phyloP scores from a whole-genome alignment of 2,797 vertebrate species.

The Halcyon smyrnensis region DNA sequence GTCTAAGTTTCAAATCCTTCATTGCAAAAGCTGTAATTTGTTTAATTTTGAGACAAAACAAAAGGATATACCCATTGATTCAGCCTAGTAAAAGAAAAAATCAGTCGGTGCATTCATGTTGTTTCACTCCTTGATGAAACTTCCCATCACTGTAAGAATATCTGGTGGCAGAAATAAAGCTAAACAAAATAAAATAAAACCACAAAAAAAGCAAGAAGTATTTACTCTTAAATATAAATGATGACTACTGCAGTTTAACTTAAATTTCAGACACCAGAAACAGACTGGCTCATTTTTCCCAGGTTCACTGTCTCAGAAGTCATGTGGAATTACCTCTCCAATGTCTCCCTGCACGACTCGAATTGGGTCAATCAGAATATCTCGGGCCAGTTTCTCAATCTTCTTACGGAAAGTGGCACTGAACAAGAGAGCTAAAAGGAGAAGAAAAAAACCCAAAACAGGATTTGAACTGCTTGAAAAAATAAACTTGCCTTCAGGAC shows the following conservation, averaged over 20 bases:
- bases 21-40: neutral
- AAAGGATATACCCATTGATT: neutral
- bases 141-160: neutral
- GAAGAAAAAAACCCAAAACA: conserved; percentile 14
- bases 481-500: neutral
- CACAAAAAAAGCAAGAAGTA: neutral
- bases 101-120: neutral
- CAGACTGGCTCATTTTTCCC: neutral
- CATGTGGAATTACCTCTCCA: conserved; percentile 87
- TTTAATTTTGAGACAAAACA: neutral
- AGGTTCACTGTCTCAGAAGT: neutral
- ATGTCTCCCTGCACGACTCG: conserved; percentile 98
- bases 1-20: neutral
- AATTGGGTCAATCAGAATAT: conserved; percentile 95
- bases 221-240: neutral
- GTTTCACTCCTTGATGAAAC: neutral
- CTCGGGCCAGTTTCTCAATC: conserved; percentile 95
- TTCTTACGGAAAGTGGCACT: conserved; percentile 98
- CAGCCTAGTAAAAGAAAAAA: neutral
- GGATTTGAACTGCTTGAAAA: neutral
- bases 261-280: neutral
- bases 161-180: neutral
- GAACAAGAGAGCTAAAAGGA: conserved; percentile 90
- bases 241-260: neutral
- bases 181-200: neutral